Evolutionary conservation across 2,797 vertebrate species (phyloP).

Genomic region (Benthosema pterotum): DNA sequence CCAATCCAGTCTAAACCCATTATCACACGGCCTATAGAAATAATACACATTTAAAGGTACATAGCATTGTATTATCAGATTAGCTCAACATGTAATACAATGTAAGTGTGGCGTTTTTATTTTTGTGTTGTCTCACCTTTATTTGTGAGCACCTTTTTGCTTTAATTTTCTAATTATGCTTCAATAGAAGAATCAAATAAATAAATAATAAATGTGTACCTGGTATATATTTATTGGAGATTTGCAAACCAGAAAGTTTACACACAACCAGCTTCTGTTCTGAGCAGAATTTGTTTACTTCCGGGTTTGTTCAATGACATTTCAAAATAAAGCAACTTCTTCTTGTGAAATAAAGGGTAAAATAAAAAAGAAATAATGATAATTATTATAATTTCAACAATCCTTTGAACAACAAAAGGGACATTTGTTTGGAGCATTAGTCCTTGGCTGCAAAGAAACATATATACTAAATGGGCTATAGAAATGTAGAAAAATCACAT

Average conservation of each 20-base stretch:
- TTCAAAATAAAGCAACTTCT: conserved; percentile 33
- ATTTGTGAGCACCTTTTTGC: too few species aligned
- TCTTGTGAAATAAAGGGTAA: background rate
- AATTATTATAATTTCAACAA: background rate
- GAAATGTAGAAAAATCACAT: background rate
- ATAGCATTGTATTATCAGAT: too few species aligned
- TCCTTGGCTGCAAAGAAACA: background rate
- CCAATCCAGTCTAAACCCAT: conserved; percentile 88
- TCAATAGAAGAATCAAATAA: background rate
- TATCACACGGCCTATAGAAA: background rate
- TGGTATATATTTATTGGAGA: background rate
- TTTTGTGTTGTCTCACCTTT: too few species aligned
- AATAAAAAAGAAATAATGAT: background rate
- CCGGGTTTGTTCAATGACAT: background rate
- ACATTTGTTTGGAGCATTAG: background rate
- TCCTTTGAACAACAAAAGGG: background rate
- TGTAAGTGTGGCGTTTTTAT: too few species aligned
- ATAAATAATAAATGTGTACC: too few species aligned
- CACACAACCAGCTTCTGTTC: background rate
- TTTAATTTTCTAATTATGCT: too few species aligned
- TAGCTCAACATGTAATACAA: too few species aligned
- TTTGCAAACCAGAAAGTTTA: background rate
- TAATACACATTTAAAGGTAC: background rate
- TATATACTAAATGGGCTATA: conserved; percentile 1
- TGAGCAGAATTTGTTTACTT: background rate